These are phyloP conservation scores for Coecobrya sp. DNA, from an alignment of 2,888 invertebrate species.

Conservation along the genomic window DNA sequence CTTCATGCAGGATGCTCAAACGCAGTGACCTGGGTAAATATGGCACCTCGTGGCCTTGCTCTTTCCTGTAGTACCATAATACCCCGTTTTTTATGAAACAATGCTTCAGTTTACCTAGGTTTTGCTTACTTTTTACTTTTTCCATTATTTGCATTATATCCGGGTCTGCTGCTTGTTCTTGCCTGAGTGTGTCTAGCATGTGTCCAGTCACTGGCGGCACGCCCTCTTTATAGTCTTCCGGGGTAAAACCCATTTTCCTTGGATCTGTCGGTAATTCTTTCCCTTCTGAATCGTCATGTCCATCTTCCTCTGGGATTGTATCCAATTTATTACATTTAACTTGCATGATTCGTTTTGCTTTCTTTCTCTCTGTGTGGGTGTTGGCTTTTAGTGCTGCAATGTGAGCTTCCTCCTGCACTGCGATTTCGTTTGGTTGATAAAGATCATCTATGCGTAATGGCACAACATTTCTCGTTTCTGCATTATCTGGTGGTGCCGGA, in stretches of 20 bases:
- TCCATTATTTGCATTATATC: not conserved
- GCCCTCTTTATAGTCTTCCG: too few species aligned
- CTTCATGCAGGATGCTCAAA: not conserved
- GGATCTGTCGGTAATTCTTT: too few species aligned
- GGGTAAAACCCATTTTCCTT: too few species aligned
- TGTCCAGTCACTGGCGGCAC: too few species aligned
- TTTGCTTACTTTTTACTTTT: not conserved
- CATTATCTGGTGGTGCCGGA: slow-evolving; percentile 2
- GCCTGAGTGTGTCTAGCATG: too few species aligned
- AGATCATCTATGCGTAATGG: not conserved
- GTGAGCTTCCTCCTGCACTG: too few species aligned
- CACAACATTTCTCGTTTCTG: not conserved
- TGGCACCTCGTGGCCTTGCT: not conserved
- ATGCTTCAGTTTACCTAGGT: slow-evolving; percentile 1
- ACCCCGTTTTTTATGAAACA: not conserved
- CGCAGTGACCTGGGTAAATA: not conserved
- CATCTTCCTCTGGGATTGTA: too few species aligned
- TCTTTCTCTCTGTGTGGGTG: too few species aligned
- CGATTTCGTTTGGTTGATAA: not conserved
- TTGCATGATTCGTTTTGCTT: too few species aligned
- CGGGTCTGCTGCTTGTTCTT: not conserved
- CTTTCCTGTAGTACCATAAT: not conserved
- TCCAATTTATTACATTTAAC: too few species aligned
- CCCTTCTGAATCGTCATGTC: too few species aligned
- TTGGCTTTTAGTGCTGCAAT: too few species aligned